These are phyloP conservation scores for Diogma glabrata DNA, from an alignment of 2,888 invertebrate species.

Conservation along the genomic window DNA sequence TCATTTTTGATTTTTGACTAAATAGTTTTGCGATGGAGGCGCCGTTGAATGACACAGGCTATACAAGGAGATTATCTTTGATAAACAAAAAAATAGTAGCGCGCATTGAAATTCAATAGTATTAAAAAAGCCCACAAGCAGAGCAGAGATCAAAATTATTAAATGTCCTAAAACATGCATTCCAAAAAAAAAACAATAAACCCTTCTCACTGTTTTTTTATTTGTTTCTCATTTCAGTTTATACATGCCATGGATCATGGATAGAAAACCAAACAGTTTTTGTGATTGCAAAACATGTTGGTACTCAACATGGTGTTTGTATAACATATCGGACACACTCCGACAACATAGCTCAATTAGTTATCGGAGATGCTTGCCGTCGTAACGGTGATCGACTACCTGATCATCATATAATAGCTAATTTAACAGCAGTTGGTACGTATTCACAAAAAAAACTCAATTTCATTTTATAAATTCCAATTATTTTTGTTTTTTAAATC, in stretches of 20 bases:
- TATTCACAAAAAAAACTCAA: neutral
- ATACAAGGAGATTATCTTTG: too few relatives aligned
- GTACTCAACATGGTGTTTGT: conserved; percentile 36
- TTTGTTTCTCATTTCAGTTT: conserved; percentile 48
- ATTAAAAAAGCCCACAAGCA: too few relatives aligned
- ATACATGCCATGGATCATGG: conserved; percentile 85
- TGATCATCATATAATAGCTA: conserved; percentile 36
- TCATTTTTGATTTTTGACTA: too few relatives aligned
- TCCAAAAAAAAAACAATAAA: too few relatives aligned
- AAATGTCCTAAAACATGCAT: too few relatives aligned
- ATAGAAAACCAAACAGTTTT: conserved; percentile 76
- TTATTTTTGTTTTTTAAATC: neutral
- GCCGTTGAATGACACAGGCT: too few relatives aligned
- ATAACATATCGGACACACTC: conserved; percentile 33
- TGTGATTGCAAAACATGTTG: conserved; percentile 48
- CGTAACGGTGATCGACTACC: conserved; percentile 33
- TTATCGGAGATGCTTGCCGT: conserved; percentile 36
- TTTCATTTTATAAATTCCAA: neutral
- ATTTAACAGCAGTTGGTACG: conserved; percentile 34
- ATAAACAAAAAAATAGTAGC: too few relatives aligned
- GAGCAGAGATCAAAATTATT: too few relatives aligned
- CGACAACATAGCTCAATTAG: conserved; percentile 31
- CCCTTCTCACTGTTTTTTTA: too few relatives aligned
- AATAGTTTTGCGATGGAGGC: too few relatives aligned
- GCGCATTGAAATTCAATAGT: too few relatives aligned